Base-by-base conservation (phyloP, 2,797 vertebrate species). In the Telmatherina bonti region DNA sequence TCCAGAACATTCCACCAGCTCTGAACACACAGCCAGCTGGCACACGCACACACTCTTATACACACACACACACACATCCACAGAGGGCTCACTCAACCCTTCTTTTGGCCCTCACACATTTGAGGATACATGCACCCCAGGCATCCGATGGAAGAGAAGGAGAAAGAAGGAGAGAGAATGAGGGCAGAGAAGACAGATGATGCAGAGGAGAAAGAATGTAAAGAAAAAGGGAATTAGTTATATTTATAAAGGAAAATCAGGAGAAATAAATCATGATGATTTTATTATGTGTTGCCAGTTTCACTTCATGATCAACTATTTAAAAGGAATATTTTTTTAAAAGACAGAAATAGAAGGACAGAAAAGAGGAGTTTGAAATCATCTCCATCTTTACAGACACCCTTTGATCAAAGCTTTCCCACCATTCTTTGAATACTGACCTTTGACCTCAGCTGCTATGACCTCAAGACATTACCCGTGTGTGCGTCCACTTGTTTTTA, bases 1-100 rank as follows among this genome's bases (percentile, higher is more conserved):
- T 35, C 63, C 81, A 76, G 88, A 86, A 89, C 79, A 86, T 90
- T 93, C 88, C 88, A 90, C 83, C 91, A 84, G 86, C 89, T 89
- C 89, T 89, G 84, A 89, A 88, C 85, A 84, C 83, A 78, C 62
- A 18, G 88, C 86, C 90, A 91, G 88, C 88, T 88, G 85, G 85
- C 86, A 66, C 62, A 47, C 51, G 24, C 71, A 68, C 67, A 84
- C 77, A 77, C 69, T 63, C 58, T 62, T 68, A 72, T 43, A 80
- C 72, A 63, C 49, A 74, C 53, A 63, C 49, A 74, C 53, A 79
- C 67, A 67, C 43, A 72, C 65, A 72, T 30, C 18, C 77, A 73
- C 66, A 63, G 67, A 64, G 58, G 82, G 82, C 86, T 86, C 82
- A 79, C 75, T 80, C 84, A 86, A 77, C 80, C 85, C 80, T 68